Conservation (phyloP, 2,888 invertebrate species). For the Zygaena filipendulae region DNA sequence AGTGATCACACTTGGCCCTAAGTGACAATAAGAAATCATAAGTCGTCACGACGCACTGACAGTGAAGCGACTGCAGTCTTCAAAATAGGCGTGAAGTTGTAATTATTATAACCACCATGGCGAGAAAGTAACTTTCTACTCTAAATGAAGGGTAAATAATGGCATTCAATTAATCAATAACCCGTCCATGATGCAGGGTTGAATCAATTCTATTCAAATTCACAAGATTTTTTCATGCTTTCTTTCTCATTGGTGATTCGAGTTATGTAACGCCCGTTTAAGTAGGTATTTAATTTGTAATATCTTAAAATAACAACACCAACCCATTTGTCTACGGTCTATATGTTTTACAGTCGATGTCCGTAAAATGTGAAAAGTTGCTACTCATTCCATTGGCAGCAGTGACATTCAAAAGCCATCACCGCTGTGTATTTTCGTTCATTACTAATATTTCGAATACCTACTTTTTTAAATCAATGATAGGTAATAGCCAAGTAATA, state of each 20-base stretch:
- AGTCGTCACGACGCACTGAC: conserved; percentile 3
- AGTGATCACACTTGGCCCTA: neutral
- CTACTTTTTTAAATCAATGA: too few relatives aligned
- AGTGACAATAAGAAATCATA: conserved; percentile 20
- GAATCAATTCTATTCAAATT: conserved; percentile 23
- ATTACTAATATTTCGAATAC: too few relatives aligned
- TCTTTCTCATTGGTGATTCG: too few relatives aligned
- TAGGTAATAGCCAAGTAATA: too few relatives aligned
- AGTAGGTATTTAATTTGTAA: neutral
- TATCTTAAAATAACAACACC: conserved; percentile 1
- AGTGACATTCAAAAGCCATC: too few relatives aligned
- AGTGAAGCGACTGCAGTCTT: conserved; percentile 27
- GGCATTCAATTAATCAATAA: conserved; percentile 28
- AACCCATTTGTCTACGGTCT: too few relatives aligned
- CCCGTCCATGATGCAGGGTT: conserved; percentile 14
- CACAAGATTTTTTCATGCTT: too few relatives aligned
- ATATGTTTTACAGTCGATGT: too few relatives aligned
- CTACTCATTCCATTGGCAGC: too few relatives aligned
- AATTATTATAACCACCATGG: conserved; percentile 33
- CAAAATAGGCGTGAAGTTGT: conserved; percentile 37
- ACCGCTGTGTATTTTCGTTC: too few relatives aligned
- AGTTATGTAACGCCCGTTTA: conserved; percentile 10
- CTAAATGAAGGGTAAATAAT: conserved; percentile 43
- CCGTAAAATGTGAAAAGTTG: too few relatives aligned
- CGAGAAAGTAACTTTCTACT: conserved; percentile 53